These are phyloP conservation scores for Brachyistius frenatus DNA, from an alignment of 2,113 vertebrate species.

Conservation along the genomic window DNA sequence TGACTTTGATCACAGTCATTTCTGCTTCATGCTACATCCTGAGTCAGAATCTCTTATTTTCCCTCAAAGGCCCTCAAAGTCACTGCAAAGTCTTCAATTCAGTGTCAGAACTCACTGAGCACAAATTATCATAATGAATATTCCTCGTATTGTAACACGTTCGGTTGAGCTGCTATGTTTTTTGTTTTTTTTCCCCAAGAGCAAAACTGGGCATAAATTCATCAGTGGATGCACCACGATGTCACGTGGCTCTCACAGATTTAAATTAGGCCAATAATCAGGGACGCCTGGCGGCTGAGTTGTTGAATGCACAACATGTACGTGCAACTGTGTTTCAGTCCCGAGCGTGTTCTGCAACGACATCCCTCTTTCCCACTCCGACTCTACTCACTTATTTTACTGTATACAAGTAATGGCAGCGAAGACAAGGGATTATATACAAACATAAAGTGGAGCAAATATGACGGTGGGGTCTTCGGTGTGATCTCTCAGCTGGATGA, in stretches of 20 bases:
- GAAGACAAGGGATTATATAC: background rate
- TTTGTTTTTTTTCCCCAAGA: background rate
- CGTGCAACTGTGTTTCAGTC: constrained; percentile 50
- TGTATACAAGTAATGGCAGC: background rate
- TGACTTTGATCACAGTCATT: too few relatives aligned
- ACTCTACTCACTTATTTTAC: background rate
- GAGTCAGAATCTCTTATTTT: too few relatives aligned
- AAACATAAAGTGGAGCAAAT: background rate
- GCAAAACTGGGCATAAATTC: constrained; percentile 48
- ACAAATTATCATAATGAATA: background rate
- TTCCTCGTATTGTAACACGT: constrained; percentile 21
- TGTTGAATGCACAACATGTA: constrained; percentile 62
- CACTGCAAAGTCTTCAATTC: too few relatives aligned
- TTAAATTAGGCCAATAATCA: constrained; percentile 76
- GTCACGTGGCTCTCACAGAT: constrained; percentile 64
- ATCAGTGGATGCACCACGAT: constrained; percentile 28
- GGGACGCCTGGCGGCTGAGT: constrained; percentile 69
- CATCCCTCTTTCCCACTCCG: constrained; percentile 23
- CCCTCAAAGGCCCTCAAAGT: too few relatives aligned
- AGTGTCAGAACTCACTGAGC: too few relatives aligned
- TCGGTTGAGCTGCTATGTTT: background rate
- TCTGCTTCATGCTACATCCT: too few relatives aligned
- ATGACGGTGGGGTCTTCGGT: background rate
- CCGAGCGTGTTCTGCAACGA: constrained; percentile 49
- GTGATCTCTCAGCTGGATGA: too few relatives aligned